phyloP scores from a whole-genome alignment of 2,797 vertebrate species.

The Alauda arvensis region DNA sequence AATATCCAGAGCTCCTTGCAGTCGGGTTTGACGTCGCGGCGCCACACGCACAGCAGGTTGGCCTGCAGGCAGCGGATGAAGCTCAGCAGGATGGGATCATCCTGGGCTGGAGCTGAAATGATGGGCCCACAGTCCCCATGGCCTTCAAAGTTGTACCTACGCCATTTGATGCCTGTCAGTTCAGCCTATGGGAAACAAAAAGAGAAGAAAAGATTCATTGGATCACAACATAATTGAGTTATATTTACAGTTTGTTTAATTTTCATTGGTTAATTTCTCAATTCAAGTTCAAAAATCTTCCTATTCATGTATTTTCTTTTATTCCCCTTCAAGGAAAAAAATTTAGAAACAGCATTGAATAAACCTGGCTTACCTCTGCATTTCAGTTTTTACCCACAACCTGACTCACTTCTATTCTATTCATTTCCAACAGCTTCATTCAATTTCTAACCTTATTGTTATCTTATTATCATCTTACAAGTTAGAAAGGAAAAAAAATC shows the following conservation, averaged over 20 bases:
- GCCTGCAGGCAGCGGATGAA: conserved; percentile 95
- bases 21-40: conserved; percentile 89
- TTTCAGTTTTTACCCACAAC: background rate
- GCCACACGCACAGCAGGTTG: conserved; percentile 96
- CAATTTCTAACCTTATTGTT: background rate
- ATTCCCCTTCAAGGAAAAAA: background rate
- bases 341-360: background rate
- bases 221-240: background rate
- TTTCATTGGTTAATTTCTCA: background rate
- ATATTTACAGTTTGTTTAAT: background rate
- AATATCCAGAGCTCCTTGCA: conserved; percentile 97
- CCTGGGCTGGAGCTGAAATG: conserved; percentile 95
- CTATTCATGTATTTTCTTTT: background rate
- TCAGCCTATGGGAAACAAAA: conserved; percentile 79
- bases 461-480: background rate
- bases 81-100: conserved; percentile 94
- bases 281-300: background rate
- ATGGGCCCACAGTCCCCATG: conserved; percentile 93
- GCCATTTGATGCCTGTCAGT: conserved; percentile 98
- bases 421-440: background rate
- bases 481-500: background rate
- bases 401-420: background rate
- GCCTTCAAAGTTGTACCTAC: conserved; percentile 92
- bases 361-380: background rate
- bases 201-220: background rate